Evolutionary conservation across 2,888 invertebrate genomes (phyloP), one percentile per base, ranked within the genome.

Genomic region (Oligia strigilis): DNA sequence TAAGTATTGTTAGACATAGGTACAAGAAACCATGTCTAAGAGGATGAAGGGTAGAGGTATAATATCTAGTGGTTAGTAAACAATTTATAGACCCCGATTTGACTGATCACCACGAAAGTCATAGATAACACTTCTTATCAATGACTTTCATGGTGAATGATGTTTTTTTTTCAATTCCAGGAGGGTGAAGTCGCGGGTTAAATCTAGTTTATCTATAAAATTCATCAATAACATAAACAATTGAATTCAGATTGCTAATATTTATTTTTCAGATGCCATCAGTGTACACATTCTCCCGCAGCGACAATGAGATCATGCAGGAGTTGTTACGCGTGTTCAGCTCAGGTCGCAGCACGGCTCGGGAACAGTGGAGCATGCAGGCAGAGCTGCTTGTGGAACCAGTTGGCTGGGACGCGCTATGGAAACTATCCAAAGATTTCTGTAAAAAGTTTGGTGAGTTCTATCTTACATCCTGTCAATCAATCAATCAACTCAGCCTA

Each of bases 401-500:
- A 0, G 97, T 97, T 0, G 98, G 98, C 0, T 98, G 98, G 98
- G 98, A 98, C 89, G 98, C 98, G 0, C 89, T 98, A 14, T 98
- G 98, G 98, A 98, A 98, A 93, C 97, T 98, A 14, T 97, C 98
- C 0, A 97, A 98, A 76, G 92, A 97, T 8, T 97, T 97, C 62
- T 98, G 98, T 90, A 97, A 98, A 89, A 97, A 97, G 82, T 97
- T 98, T 92, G 95, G 97, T 97, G 88, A 91, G 94, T 80, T 52
- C 17, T 40, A 11, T 40, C 17, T 9, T 58, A 36, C 14, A 70
- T 11, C 23, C 23, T 58, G 23, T 58, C 23, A 58, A 23, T 55
- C 19, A 19, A 19, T 58, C 58, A 11, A 11, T 23, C 23, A 58
- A 8, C 9, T n/a, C 58, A 23, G 58, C 23, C 11, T 23, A 23